These are phyloP conservation scores for Cryptoleucopteryx plumbea DNA, from an alignment of 2,113 vertebrate species.

Conservation along the genomic window DNA sequence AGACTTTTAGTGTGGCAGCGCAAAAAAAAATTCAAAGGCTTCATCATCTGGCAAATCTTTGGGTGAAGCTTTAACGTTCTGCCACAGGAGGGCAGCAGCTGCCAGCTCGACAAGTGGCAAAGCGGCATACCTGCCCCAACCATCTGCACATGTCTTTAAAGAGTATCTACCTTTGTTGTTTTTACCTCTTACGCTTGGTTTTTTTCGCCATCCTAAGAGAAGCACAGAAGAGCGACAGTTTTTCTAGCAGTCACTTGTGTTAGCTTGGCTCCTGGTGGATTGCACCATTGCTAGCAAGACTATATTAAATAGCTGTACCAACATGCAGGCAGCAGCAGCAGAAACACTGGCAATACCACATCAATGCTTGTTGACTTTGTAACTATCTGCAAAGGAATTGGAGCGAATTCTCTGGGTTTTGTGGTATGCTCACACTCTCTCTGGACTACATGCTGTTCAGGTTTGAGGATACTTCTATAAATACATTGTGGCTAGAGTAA, in stretches of 20 bases:
- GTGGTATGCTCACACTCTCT: not conserved
- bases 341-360: not conserved
- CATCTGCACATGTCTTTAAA: rapidly evolving
- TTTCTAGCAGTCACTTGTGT: not conserved
- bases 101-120: rapidly evolving
- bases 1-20: no score
- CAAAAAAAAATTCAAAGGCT: not conserved
- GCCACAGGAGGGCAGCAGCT: constrained; percentile 50
- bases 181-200: not conserved
- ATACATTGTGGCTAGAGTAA: not conserved
- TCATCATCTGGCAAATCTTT: not conserved
- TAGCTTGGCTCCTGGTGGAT: rapidly evolving
- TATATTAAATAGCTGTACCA: rapidly evolving
- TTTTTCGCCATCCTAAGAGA: rapidly evolving
- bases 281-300: not conserved
- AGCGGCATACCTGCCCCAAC: not conserved
- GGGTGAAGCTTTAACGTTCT: not conserved
- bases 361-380: rapidly evolving
- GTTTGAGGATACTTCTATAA: not conserved
- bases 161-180: not conserved
- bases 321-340: rapidly evolving
- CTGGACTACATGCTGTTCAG: rapidly evolving
- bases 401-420: rapidly evolving
- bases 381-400: not conserved
- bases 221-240: not conserved